Conservation (phyloP, 1,140 invertebrate species). For the Linepithema humile region DNA sequence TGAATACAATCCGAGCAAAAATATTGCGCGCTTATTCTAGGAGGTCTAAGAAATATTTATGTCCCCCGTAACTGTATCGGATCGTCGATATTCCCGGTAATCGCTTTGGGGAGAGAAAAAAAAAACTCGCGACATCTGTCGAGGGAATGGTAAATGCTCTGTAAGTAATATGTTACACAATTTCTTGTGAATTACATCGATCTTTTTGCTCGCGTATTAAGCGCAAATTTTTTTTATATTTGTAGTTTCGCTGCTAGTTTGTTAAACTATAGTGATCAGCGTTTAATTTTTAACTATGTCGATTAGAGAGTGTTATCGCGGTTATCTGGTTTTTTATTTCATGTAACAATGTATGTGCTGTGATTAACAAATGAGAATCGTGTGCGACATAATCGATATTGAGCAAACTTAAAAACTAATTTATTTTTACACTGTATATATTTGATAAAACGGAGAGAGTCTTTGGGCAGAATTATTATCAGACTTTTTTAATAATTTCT, state of each 20-base stretch:
- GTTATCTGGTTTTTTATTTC: conserved; percentile 23
- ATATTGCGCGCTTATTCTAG: neutral
- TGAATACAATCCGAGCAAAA: neutral
- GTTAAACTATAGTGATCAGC: no score
- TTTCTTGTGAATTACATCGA: neutral
- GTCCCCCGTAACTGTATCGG: neutral
- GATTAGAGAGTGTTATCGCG: neutral
- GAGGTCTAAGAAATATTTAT: neutral
- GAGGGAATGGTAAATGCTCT: neutral
- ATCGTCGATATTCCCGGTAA: neutral
- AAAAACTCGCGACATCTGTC: neutral
- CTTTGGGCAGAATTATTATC: no score
- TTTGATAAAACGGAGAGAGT: no score
- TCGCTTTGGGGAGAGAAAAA: neutral
- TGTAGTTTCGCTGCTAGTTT: neutral
- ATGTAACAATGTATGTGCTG: no score
- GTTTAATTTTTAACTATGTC: neutral
- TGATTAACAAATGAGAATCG: neutral
- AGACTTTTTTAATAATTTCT: no score
- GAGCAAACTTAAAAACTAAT: neutral
- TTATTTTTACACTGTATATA: neutral
- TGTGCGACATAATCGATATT: neutral
- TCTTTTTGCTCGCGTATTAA: neutral
- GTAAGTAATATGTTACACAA: neutral
- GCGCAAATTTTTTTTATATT: neutral